A percentile compares a stretch with the other conserved stretches of the same genome.
Evolutionary conservation across 1,140 invertebrate genomes (phyloP).

Genomic region (Bombus ignitus): DNA sequence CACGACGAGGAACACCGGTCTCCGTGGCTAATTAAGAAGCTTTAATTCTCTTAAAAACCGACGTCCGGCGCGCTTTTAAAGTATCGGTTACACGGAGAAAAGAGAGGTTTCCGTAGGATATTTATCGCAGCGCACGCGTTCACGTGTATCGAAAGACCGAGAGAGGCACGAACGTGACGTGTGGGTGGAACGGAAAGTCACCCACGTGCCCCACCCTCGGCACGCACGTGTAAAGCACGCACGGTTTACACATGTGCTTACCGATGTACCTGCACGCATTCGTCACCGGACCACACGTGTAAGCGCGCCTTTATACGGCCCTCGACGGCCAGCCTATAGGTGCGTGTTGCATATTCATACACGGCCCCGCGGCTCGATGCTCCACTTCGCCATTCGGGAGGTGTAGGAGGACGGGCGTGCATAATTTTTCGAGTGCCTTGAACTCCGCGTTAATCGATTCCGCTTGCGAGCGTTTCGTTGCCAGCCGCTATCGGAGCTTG

Average conservation of each 20-base stretch:
- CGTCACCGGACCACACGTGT: conserved; percentile 62
- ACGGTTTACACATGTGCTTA: conserved; percentile 67
- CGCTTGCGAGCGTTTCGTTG: conserved; percentile 12
- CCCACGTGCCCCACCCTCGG: conserved; percentile 70
- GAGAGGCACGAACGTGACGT: conserved; percentile 50
- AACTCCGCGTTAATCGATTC: conserved; percentile 62
- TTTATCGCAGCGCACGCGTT: conserved; percentile 37
- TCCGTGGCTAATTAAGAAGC: conserved; percentile 59
- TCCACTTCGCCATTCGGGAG: conserved; percentile 66
- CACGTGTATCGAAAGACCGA: conserved; percentile 42
- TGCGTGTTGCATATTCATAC: conserved; percentile 72
- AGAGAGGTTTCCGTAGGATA: no score
- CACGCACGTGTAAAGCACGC: conserved; percentile 64
- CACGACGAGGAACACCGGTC: background rate
- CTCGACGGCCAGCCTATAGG: conserved; percentile 44
- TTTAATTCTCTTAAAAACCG: conserved; percentile 28
- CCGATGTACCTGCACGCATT: conserved; percentile 66
- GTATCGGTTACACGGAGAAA: conserved; percentile 13
- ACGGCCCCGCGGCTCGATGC: conserved; percentile 47
- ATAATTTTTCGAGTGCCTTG: conserved; percentile 68
- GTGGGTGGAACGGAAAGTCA: conserved; percentile 69
- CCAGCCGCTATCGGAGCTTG: background rate
- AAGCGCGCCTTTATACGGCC: conserved; percentile 52
- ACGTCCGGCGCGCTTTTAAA: background rate
- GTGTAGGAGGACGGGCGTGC: conserved; percentile 73